phyloP scores from a whole-genome alignment of 2,888 invertebrate genomes.

The Acronicta leporina region DNA sequence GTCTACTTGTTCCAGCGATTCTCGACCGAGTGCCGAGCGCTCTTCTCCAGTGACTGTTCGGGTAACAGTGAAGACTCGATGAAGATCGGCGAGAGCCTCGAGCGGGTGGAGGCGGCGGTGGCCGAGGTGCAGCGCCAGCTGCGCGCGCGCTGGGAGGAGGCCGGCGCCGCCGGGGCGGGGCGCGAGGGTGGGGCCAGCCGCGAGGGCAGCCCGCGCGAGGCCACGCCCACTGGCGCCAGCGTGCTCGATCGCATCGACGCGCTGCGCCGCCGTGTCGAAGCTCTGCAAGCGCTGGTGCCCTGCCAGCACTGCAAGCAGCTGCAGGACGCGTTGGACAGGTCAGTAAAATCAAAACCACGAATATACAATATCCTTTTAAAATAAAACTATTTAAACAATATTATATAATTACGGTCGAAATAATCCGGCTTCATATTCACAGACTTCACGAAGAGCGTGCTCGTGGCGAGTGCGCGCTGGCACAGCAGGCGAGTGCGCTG shows the following conservation, averaged over 20 bases:
- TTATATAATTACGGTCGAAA: too few relatives aligned
- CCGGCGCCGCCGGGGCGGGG: slow-evolving; percentile 25
- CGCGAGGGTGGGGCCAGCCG: slow-evolving; percentile 26
- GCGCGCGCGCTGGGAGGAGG: slow-evolving; percentile 64
- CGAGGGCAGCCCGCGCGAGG: slow-evolving; percentile 18
- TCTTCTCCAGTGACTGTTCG: slow-evolving; percentile 89
- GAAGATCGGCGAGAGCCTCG: slow-evolving; percentile 88
- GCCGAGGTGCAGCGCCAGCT: slow-evolving; percentile 79
- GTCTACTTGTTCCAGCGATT: slow-evolving; percentile 91
- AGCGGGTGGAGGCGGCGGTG: slow-evolving; percentile 84
- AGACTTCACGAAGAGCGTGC: slow-evolving; percentile 79
- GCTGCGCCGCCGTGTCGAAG: slow-evolving; percentile 83
- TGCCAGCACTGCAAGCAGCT: slow-evolving; percentile 88
- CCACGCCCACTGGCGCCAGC: slow-evolving; percentile 43
- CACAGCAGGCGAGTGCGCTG: slow-evolving; percentile 82
- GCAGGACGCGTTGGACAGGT: slow-evolving; percentile 88
- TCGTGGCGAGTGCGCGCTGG: slow-evolving; percentile 79
- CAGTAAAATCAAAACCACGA: slow-evolving; percentile 16
- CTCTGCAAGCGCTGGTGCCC: slow-evolving; percentile 84
- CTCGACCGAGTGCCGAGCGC: slow-evolving; percentile 90
- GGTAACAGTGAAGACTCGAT: slow-evolving; percentile 88
- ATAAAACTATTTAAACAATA: too few relatives aligned
- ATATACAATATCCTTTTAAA: too few relatives aligned
- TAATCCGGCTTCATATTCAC: slow-evolving; percentile 6
- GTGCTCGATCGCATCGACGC: slow-evolving; percentile 79